A percentile compares a stretch with the other conserved stretches of the same genome.
Evolutionary conservation across 2,888 invertebrate genomes (phyloP).

Genomic region (Hyposoter dolosus): DNA sequence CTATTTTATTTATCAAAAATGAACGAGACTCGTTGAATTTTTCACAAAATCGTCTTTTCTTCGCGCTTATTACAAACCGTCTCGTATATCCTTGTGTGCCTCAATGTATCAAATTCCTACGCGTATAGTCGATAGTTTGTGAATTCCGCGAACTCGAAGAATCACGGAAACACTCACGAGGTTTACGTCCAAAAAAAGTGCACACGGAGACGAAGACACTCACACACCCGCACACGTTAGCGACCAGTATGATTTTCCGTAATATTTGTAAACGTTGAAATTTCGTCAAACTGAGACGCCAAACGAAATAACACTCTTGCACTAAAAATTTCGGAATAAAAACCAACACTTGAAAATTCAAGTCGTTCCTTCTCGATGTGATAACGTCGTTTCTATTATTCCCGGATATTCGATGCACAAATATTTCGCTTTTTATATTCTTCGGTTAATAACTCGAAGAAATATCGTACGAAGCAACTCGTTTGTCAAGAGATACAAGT

Average conservation of each 20-base stretch:
- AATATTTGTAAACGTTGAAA: neutral
- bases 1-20: neutral
- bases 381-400: neutral
- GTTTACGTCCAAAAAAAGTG: neutral
- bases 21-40: neutral
- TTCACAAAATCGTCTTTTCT: neutral
- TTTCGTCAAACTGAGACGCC: constrained; percentile 6
- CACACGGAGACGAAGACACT: constrained; percentile 5
- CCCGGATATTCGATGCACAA: neutral
- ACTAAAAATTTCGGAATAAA: neutral
- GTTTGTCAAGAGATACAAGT: constrained; percentile 1
- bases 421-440: neutral
- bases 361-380: neutral
- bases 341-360: neutral
- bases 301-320: constrained; percentile 4
- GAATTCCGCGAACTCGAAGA: constrained; percentile 35
- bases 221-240: neutral
- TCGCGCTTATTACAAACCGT: neutral
- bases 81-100: constrained; percentile 26
- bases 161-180: constrained; percentile 12
- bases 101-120: neutral
- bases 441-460: neutral
- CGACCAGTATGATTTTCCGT: neutral
- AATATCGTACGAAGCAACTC: constrained; percentile 6
- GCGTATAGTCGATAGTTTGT: constrained; percentile 11